A percentile compares a stretch with the other conserved stretches of the same genome.
Conservation (phyloP, 1,140 invertebrate species). For the Phenacoccus solenopsis region DNA sequence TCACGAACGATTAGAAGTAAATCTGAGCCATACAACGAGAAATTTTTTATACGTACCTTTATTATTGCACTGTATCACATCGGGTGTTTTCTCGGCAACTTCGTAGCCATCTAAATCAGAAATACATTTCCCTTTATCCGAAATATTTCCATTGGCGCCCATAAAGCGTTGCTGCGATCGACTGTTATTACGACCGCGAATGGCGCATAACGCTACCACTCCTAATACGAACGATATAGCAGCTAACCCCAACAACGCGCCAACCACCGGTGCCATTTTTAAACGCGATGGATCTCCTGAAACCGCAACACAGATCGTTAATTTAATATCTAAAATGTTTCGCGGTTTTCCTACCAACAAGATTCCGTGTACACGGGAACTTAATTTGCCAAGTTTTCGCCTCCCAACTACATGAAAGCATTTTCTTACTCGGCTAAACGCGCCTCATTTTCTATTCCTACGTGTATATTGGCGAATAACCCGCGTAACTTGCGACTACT, state of each 20-base stretch:
- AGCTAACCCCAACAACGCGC: slow-evolving; percentile 11
- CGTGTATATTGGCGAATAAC: too few species aligned
- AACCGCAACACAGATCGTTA: slow-evolving; percentile 10
- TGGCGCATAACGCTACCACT: neutral
- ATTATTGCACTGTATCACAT: slow-evolving; percentile 7
- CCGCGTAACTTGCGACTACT: too few species aligned
- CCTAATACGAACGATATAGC: slow-evolving; percentile 3
- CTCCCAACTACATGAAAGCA: too few species aligned
- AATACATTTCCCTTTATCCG: neutral
- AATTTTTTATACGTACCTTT: slow-evolving; percentile 4
- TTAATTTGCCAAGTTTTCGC: too few species aligned
- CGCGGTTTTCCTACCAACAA: neutral
- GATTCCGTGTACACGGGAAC: too few species aligned
- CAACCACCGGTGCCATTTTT: slow-evolving; percentile 2
- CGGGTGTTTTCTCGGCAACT: neutral
- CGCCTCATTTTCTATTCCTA: too few species aligned
- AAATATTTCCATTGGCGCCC: neutral
- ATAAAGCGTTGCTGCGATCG: neutral
- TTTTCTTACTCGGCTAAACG: too few species aligned
- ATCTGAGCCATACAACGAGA: too few species aligned
- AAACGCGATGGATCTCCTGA: slow-evolving; percentile 7
- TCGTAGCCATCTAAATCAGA: slow-evolving; percentile 6
- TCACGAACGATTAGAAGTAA: too few species aligned
- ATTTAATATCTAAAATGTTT: slow-evolving; percentile 8
- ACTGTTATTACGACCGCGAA: neutral